Evolutionary conservation across 2,888 invertebrate species (phyloP), one percentile per base, ranked within the genome.

Genomic region (Plebejus melissa): DNA sequence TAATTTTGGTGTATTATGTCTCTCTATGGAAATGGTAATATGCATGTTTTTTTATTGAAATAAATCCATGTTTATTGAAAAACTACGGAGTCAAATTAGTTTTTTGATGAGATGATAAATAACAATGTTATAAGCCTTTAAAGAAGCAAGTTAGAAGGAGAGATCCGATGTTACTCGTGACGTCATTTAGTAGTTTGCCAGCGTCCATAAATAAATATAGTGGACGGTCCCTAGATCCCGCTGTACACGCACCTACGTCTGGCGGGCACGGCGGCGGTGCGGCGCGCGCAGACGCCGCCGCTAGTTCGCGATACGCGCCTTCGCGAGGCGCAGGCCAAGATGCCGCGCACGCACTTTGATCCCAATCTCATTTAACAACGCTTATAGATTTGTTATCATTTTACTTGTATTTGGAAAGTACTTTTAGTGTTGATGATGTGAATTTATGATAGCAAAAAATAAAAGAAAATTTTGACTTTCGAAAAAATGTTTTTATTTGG

Each of bases 221-320:
- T 32, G 28, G 5, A 65, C 36, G 32, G 2, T 36, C n/a, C 16
- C 0, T 82, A 96, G 95, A 96, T 96, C 86, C 96, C 96, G 75
- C 94, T 96, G 78, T 96, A 96, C 88, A 86, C 94, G 77, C 96
- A 96, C 88, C 89, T 96, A 79, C 94, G 94, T 81, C 94, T 95
- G 85, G 94, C 95, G 80, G 91, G 94, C 70, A 94, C 95, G 74
- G 85, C 86, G 82, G 93, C 94, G 76, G 90, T 96, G 81, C 90
- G 93, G 74, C 90, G 94, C 58, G 94, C 95, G 76, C 83, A 91
- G 75, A 95, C 94, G 78, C 95, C 96, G 32, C 88, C 89, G 79
- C 86, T 90, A 65, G 93, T 95, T 80, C 88, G 86, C 70, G 87
- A 86, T 77, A 89, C 92, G 78, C 86, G 91, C n/a, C 83, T 91